These are phyloP conservation scores for Gavia stellata DNA, from an alignment of 2,113 vertebrate species.

Conservation along the genomic window DNA sequence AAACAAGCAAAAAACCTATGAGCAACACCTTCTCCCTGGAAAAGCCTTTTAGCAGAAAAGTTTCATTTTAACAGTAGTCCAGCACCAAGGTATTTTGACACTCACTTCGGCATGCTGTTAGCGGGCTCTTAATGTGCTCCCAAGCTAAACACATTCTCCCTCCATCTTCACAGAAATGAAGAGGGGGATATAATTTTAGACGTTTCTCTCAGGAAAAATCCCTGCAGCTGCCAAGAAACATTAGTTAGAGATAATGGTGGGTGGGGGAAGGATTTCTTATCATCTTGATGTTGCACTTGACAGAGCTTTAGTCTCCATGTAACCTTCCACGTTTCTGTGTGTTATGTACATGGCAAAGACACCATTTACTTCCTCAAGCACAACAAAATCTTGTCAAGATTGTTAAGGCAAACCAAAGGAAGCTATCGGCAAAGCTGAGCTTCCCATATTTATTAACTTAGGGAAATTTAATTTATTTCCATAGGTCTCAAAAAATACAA, in stretches of 20 bases:
- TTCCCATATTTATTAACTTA: background rate
- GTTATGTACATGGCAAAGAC: background rate
- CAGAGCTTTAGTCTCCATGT: background rate
- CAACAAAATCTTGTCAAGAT: background rate
- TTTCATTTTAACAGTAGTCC: background rate
- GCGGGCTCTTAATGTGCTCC: accelerated
- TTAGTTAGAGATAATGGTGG: background rate
- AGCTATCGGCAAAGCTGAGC: background rate
- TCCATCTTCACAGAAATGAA: background rate
- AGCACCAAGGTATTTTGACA: background rate
- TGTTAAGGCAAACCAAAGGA: background rate
- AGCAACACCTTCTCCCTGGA: background rate
- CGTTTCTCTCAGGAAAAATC: background rate
- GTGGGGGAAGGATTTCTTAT: background rate
- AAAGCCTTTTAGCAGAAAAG: background rate
- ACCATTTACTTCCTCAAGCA: background rate
- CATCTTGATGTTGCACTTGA: background rate
- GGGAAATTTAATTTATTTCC: background rate
- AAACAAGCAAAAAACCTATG: background rate
- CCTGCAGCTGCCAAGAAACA: background rate
- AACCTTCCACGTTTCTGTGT: background rate
- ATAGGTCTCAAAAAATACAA: background rate
- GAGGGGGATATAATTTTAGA: background rate
- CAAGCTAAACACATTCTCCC: background rate
- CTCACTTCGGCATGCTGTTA: background rate